Base-by-base conservation (phyloP, 2,113 vertebrate genomes). In the Philantomba maxwellii region DNA sequence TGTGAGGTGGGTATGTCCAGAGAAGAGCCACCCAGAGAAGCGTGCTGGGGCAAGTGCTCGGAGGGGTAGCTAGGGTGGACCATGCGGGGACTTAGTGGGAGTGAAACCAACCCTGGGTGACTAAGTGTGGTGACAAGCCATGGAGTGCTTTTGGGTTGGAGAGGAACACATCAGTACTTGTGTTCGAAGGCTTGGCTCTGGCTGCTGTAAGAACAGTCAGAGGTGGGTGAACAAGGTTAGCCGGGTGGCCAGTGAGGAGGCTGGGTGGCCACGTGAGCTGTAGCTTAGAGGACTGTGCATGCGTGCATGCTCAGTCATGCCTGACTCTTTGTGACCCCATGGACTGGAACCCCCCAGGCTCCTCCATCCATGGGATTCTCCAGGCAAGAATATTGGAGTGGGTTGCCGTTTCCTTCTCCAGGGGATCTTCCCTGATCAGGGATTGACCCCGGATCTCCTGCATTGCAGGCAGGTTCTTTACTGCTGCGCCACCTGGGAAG, bases 21-120 rank as follows among this genome's bases (percentile, higher is more conserved):
- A 49, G 39, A 55, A n/a, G 36, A 85, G n/a, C 12, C 14, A 21
- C 17, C 23, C 23, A 26, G 89, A 70, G 73, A 55, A 26, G n/a
- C 0, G 1, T 15, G 10, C n/a, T 51, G n/a, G 60, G 33, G 23
- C 28, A 60, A 43, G 77, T 14, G 36, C 25, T 19, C 5, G 0
- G 30, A 53, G 13, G 33, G 39, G 13, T 7, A 10, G 47, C 78
- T 0, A 2, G 30, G 25, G 25, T 3, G 23, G 62, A 19, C 30
- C 47, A 11, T 2, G 1, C 0, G 3, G 43, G 57, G 25, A 55
- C 12, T 26, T n/a, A 47, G 36, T 11, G 28, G 75, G 47, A 57
- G 51, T 30, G 39, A 11, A 15, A 3, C 58, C 25, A 17, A 1
- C 39, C 75, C 49, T 33, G 43, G 47, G 8, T 70, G 53, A 14